Conservation (phyloP, 2,113 vertebrate genomes). For the Actenoides lindsayi region DNA sequence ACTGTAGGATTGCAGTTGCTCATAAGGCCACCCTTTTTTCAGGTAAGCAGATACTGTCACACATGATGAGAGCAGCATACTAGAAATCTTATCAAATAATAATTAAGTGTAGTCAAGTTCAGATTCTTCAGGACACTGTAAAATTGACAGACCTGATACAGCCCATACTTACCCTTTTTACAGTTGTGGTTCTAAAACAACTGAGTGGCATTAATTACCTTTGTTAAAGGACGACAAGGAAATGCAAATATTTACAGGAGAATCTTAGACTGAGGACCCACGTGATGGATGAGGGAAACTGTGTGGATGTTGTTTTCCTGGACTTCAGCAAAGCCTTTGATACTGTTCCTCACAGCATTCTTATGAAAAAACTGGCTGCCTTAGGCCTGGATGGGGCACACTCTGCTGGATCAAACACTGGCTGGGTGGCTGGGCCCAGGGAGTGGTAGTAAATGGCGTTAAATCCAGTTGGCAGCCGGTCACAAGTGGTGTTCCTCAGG, state of each 20-base stretch:
- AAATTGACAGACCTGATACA: neutral
- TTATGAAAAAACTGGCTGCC: too few relatives aligned
- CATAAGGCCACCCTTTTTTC: neutral
- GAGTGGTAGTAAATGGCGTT: too few relatives aligned
- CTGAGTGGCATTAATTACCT: conserved; percentile 37
- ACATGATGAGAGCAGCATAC: neutral
- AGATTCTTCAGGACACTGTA: neutral
- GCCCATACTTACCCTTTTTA: neutral
- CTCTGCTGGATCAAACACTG: too few relatives aligned
- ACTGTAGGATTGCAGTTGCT: neutral
- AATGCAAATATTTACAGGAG: conserved; percentile 15
- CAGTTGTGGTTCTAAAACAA: neutral
- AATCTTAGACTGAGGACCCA: neutral
- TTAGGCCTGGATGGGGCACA: too few relatives aligned
- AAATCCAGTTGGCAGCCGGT: too few relatives aligned
- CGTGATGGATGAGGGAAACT: too few relatives aligned
- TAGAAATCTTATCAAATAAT: neutral
- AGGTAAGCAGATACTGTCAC: neutral
- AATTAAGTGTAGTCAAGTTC: neutral
- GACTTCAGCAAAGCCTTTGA: too few relatives aligned
- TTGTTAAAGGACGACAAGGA: conserved; percentile 37
- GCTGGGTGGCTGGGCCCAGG: too few relatives aligned
- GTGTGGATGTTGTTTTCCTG: too few relatives aligned
- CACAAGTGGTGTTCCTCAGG: too few relatives aligned
- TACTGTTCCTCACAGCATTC: too few relatives aligned